Base-by-base conservation (phyloP, 2,797 vertebrate species). In the Siniperca obscura region DNA sequence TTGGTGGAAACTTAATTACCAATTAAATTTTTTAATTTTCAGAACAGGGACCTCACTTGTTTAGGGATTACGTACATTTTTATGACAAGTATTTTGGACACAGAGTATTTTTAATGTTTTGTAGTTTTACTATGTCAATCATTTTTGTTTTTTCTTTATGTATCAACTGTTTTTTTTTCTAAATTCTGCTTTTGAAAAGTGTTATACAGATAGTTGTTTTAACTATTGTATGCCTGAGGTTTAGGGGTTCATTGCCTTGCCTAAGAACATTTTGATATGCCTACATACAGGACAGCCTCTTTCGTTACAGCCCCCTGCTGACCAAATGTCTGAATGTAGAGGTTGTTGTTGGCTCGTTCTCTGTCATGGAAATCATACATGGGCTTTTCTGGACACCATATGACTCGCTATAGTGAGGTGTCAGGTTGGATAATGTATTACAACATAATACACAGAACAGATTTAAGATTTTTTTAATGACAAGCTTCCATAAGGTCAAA, bases 401-500 rank as follows among this genome's bases (percentile, higher is more conserved):
- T 21, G 68, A 65, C 42, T 53, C 5, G 5, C 19, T 22, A 1
- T 7, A 27, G 50, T 19, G 11, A 72, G 14, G 65, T 21, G 17
- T 62, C 55, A 46, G 56, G 36, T 19, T 10, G 21, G 42, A 44
- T 64, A 10, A 62, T 14, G 21, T 22, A 30, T 16, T 19, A 67
- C 44, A 72, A 44, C 13, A 17, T 94, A 96, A 97, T 96, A 96
- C 90, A 92, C 92, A 81, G 94, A 96, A 94, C 93, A 94, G 94
- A 95, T 95, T 94, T 93, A 90, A 94, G 90, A 89, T 89, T 90
- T 95, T 93, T 70, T 40, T 30, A 52, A 86, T 76, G 46, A 90
- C 74, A 88, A 88, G 87, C 85, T 94, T 95, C 93, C 95, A 91
- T 88, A 94, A 94, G 95, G 94, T 94, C 95, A 96, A 91, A 93